Conservation (phyloP, 2,113 vertebrate species). For the Thymallus thymallus region DNA sequence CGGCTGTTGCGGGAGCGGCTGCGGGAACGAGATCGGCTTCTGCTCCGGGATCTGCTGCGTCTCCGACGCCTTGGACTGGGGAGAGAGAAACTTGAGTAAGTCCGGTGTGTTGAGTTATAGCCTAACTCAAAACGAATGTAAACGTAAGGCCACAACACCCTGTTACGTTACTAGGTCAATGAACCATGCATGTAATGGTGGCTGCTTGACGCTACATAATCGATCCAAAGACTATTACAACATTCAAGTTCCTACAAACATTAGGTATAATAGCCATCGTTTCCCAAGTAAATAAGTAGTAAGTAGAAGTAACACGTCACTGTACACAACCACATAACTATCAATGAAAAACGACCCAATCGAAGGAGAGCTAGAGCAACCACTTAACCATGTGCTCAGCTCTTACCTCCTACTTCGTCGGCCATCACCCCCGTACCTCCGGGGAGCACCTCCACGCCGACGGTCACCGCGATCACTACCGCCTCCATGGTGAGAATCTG, state of each 20-base stretch:
- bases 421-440: slow-evolving; percentile 77
- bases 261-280: neutral
- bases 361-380: slow-evolving; percentile 8
- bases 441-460: slow-evolving; percentile 76
- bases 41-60: slow-evolving; percentile 83
- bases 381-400: slow-evolving; percentile 7
- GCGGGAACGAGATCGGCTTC: slow-evolving; percentile 77
- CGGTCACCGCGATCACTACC: slow-evolving; percentile 70
- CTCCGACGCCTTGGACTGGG: slow-evolving; percentile 60
- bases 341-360: neutral
- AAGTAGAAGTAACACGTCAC: too few relatives aligned
- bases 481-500: slow-evolving; percentile 86
- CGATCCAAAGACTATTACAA: too few relatives aligned
- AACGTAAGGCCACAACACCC: neutral
- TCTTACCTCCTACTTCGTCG: slow-evolving; percentile 85
- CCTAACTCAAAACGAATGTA: neutral
- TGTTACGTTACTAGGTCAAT: neutral
- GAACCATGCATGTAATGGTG: neutral
- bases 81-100: slow-evolving; percentile 32
- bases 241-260: neutral
- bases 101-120: slow-evolving; percentile 36
- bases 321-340: neutral
- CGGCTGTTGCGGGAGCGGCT: slow-evolving; percentile 83
- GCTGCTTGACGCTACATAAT: neutral
- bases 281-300: too few relatives aligned